Evolutionary conservation across 2,888 invertebrate species (phyloP), one percentile per base, ranked within the genome.

Genomic region (Conchocele bisecta): DNA sequence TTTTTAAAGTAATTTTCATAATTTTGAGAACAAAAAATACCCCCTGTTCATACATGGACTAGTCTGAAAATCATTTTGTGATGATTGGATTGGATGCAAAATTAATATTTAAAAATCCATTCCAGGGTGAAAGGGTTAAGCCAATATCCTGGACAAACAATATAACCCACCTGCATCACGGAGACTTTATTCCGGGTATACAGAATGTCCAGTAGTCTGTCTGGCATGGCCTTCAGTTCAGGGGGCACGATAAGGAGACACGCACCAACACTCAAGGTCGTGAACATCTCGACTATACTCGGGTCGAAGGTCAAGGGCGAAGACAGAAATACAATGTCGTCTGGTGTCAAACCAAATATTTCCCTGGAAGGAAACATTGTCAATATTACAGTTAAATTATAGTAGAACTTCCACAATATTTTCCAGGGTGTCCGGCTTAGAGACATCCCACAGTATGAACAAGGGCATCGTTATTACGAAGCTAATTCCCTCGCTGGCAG

Each of bases 251-350:
- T 93, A 3, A 96, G 90, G 7, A 97, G 91, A 1, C 94, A 93
- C 9, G 95, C 94, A 17, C 95, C 95, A 89, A 93, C 93, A 51
- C 92, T 92, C 51, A 96, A 92, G 0, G 95, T 94, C 60, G 96
- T 89, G 84, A 97, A 95, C 58, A 97, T 93, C 92, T 98, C 98
- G 44, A 98, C 92, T 86, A 97, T 93, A 67, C 95, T 95, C 0
- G 98, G 98, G 92, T 98, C 98, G 93, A 98, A 98, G 26, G 96
- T 96, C 44, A 96, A 92, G 2, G 96, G 95, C 6, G 98, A 95
- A 3, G 95, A 93, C 84, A 95, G 94, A 83, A 95, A 95, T 73
- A 98, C 94, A 35, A 82, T 22, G 68, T 87, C 87, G 65, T 69
- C 65, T 20, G 61, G 53, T 0, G 69, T 81, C 4, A 92, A 37